phyloP scores from a whole-genome alignment of 2,113 vertebrate genomes.

The Melierax canorus region DNA sequence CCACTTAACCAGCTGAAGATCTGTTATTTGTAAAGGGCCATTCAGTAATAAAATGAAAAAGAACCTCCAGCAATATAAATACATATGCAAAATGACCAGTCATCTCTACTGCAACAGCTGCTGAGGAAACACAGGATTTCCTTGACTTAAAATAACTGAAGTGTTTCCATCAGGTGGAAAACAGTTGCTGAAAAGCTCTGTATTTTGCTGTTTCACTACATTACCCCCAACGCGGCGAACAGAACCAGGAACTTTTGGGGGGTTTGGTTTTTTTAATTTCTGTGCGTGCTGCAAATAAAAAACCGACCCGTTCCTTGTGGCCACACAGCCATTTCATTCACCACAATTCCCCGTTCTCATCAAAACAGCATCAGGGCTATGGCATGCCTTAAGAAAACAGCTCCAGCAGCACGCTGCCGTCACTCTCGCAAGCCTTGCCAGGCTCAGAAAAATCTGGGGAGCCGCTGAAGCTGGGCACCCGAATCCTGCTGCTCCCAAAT shows the following conservation, averaged over 20 bases:
- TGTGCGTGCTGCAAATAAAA: not conserved
- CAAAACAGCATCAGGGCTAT: not conserved
- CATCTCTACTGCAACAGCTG: slow-evolving; percentile 29
- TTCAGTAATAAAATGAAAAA: not conserved
- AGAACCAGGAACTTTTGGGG: not conserved
- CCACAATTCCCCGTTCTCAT: not conserved
- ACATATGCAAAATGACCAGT: not conserved
- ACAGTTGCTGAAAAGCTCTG: not conserved
- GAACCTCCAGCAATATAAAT: not conserved
- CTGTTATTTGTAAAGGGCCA: not conserved
- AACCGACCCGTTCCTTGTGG: not conserved
- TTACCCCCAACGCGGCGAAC: not conserved
- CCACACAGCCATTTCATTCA: not conserved
- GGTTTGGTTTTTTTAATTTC: not conserved
- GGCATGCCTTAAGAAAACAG: not conserved
- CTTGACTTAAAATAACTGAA: not conserved
- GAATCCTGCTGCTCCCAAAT: not conserved
- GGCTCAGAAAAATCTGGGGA: not conserved
- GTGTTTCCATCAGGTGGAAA: not conserved
- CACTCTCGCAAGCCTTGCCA: not conserved
- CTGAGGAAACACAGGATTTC: slow-evolving; percentile 42
- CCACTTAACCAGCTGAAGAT: not conserved
- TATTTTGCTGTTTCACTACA: not conserved
- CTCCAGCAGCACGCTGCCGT: not conserved
- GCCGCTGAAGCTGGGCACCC: not conserved